Percentiles rank a stretch among this genome's conserved stretches.
Evolutionary conservation across 2,113 vertebrate species (phyloP).

Genomic region (Prionailurus bengalensis): DNA sequence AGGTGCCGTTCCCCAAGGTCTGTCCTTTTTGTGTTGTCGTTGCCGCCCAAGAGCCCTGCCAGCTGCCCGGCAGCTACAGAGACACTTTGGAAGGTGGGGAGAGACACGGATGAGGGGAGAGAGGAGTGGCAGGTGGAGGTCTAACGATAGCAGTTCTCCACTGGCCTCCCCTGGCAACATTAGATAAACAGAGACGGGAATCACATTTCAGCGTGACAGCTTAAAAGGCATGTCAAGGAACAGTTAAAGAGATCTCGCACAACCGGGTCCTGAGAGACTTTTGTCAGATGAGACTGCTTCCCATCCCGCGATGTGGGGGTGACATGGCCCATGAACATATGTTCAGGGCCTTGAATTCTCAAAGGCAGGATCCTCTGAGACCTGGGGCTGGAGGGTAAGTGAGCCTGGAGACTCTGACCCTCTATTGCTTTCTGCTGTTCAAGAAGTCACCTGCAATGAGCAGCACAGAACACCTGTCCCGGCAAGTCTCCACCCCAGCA

Average conservation of each 20-base stretch:
- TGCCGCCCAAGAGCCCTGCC: not conserved
- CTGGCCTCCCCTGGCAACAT: not conserved
- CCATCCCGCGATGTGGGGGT: accelerated
- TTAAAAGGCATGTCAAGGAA: constrained; percentile 67
- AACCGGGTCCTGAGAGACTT: constrained; percentile 4
- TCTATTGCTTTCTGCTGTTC: not conserved
- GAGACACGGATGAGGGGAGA: not conserved
- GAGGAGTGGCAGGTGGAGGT: not conserved
- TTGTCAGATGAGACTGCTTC: not conserved
- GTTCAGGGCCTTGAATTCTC: not conserved
- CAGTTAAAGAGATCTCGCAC: constrained; percentile 63
- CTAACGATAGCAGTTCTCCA: constrained; percentile 13
- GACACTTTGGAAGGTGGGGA: not conserved
- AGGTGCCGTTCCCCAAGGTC: not conserved
- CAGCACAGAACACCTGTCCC: not conserved
- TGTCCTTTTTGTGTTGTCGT: not conserved
- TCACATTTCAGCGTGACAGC: constrained; percentile 59
- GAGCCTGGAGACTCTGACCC: not conserved
- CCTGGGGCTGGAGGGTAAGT: not conserved
- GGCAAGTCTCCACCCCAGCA: accelerated
- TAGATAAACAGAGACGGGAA: constrained; percentile 56
- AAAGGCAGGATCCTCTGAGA: not conserved
- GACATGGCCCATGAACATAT: accelerated
- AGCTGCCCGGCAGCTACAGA: not conserved
- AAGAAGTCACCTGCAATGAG: not conserved